phyloP scores from a whole-genome alignment of 2,888 invertebrate genomes.

The Orthosia gracilis region DNA sequence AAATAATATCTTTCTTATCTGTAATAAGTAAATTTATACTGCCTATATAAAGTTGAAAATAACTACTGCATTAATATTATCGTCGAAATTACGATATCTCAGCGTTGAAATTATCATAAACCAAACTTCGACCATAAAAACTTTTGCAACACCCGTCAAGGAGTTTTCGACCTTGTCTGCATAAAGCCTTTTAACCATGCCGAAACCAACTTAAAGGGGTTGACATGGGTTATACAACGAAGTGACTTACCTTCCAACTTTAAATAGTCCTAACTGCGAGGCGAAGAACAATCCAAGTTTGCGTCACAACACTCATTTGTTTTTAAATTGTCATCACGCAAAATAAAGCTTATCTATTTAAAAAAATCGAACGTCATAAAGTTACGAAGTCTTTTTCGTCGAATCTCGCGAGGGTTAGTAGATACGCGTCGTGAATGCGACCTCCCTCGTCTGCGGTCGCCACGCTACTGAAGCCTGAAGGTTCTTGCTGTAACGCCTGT shows the following conservation, averaged over 20 bases:
- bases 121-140: constrained; percentile 36
- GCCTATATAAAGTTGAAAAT: not conserved
- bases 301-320: constrained; percentile 55
- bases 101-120: constrained; percentile 37
- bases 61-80: constrained; percentile 15
- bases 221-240: constrained; percentile 44
- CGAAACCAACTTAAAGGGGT: constrained; percentile 47
- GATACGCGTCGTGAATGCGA: constrained; percentile 21
- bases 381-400: constrained; percentile 61
- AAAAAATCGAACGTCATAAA: constrained; percentile 27
- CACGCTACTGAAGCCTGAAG: constrained; percentile 66
- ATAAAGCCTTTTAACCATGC: constrained; percentile 42
- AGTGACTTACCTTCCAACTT: constrained; percentile 70
- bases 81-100: constrained; percentile 8
- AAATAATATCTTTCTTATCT: not conserved
- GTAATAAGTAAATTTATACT: not conserved
- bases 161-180: constrained; percentile 33
- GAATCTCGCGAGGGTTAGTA: constrained; percentile 2
- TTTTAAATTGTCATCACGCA: constrained; percentile 18
- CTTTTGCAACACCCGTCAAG: constrained; percentile 42
- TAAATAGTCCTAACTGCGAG: constrained; percentile 57
- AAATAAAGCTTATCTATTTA: no score
- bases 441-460: constrained; percentile 30
- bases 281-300: constrained; percentile 54
- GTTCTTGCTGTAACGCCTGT: constrained; percentile 72